A percentile compares a stretch with the other conserved stretches of the same genome.
Evolutionary conservation across 2,888 invertebrate genomes (phyloP).

Genomic region (Chrysolina haemoptera): DNA sequence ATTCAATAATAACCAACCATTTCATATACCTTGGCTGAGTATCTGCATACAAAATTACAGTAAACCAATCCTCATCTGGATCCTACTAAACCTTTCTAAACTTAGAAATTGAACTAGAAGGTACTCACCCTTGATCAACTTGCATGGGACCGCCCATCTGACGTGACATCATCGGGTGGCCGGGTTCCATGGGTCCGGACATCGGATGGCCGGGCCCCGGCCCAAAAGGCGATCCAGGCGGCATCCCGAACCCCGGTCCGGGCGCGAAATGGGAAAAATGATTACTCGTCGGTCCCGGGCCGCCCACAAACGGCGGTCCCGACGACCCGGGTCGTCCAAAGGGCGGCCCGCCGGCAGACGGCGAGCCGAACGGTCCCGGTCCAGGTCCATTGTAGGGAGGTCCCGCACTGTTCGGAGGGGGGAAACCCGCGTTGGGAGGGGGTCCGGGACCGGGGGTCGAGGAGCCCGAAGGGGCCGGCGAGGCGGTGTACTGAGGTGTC

Average conservation of each 20-base stretch:
- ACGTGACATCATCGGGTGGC: conserved; percentile 71
- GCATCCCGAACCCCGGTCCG: conserved; percentile 77
- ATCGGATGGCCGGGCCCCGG: conserved; percentile 77
- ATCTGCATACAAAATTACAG: too few species aligned
- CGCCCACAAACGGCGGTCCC: conserved; percentile 78
- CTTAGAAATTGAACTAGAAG: neutral
- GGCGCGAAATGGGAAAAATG: conserved; percentile 78
- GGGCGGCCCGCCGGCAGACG: conserved; percentile 76
- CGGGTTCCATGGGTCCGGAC: conserved; percentile 77
- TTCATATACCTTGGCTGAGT: too few species aligned
- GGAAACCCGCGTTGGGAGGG: conserved; percentile 72
- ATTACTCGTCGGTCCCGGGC: conserved; percentile 78
- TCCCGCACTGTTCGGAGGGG: conserved; percentile 74
- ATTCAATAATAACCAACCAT: too few species aligned
- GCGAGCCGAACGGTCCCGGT: conserved; percentile 78
- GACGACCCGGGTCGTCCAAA: conserved; percentile 79
- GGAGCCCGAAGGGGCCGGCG: conserved; percentile 86
- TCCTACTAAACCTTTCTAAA: too few species aligned
- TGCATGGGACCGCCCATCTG: conserved; percentile 82
- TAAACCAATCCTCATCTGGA: too few species aligned
- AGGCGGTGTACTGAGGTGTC: conserved; percentile 88
- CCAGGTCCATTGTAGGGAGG: conserved; percentile 72
- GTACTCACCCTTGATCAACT: conserved; percentile 83
- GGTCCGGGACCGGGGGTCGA: conserved; percentile 82
- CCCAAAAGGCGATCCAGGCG: conserved; percentile 80